phyloP scores from a whole-genome alignment of 2,888 invertebrate genomes.

The Apodemia mormo region DNA sequence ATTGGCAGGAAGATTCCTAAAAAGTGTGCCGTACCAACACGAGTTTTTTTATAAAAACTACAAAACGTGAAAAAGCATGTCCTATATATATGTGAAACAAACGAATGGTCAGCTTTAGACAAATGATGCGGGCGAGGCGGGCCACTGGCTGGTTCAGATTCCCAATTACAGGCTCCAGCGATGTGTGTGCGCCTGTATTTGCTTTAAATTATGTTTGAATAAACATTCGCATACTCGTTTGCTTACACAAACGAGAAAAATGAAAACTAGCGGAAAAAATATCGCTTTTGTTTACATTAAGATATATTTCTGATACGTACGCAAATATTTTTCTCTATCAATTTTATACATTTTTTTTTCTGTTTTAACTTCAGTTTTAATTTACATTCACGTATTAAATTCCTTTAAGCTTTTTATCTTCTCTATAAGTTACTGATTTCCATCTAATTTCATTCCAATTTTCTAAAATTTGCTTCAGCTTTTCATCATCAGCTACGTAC shows the following conservation, averaged over 20 bases:
- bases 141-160: neutral
- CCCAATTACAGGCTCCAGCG: constrained; percentile 17
- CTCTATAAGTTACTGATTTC: no score
- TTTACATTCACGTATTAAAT: no score
- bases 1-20: no score
- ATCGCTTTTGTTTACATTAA: neutral
- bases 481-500: no score
- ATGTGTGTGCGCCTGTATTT: constrained; percentile 16
- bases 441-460: no score
- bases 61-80: neutral
- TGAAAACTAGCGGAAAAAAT: constrained; percentile 1
- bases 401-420: no score
- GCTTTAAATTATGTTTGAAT: constrained; percentile 18
- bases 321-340: no score
- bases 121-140: constrained; percentile 30
- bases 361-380: no score
- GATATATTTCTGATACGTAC: neutral
- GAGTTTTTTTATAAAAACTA: neutral
- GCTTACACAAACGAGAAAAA: neutral
- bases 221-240: neutral
- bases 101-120: constrained; percentile 27
- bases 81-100: constrained; percentile 6
- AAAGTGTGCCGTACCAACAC: no score
- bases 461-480: no score
- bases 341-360: no score